A percentile compares a stretch with the other conserved stretches of the same genome.
These are phyloP conservation scores for Zalophus californianus DNA, from an alignment of 2,797 vertebrate species.

Conservation along the genomic window DNA sequence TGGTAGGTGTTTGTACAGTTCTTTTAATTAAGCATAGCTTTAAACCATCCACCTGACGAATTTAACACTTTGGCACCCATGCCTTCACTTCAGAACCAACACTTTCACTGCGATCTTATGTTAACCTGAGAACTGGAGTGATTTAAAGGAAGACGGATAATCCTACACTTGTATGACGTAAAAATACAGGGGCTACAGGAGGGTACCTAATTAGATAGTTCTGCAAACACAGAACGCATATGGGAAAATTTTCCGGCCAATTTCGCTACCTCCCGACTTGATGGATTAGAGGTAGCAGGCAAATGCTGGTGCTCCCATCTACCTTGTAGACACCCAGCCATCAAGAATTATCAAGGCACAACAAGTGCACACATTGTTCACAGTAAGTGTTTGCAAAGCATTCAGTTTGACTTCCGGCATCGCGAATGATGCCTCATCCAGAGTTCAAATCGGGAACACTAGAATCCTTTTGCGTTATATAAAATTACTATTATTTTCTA, in stretches of 20 bases:
- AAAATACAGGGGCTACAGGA: slow-evolving; percentile 70
- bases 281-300: slow-evolving; percentile 73
- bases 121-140: slow-evolving; percentile 50
- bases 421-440: slow-evolving; percentile 65
- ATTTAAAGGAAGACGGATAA: slow-evolving; percentile 70
- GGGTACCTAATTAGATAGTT: slow-evolving; percentile 69
- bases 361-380: slow-evolving; percentile 61
- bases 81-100: slow-evolving; percentile 72
- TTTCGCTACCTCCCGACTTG: slow-evolving; percentile 73
- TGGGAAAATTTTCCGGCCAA: slow-evolving; percentile 75
- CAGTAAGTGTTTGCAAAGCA: slow-evolving; percentile 70
- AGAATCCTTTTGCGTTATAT: slow-evolving; percentile 60
- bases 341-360: slow-evolving; percentile 63
- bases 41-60: slow-evolving; percentile 58
- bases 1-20: slow-evolving; percentile 61
- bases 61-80: slow-evolving; percentile 67
- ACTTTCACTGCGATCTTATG: slow-evolving; percentile 63
- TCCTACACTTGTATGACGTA: slow-evolving; percentile 62
- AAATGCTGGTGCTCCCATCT: slow-evolving; percentile 80
- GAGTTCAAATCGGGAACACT: slow-evolving; percentile 69
- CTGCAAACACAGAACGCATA: slow-evolving; percentile 71
- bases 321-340: slow-evolving; percentile 76
- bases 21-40: slow-evolving; percentile 74
- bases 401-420: slow-evolving; percentile 64
- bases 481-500: slow-evolving; percentile 77